Percentiles rank a stretch among this genome's conserved stretches.
These are phyloP conservation scores for Latrodectus geometricus DNA, from an alignment of 1,140 invertebrate genomes.

Conservation along the genomic window DNA sequence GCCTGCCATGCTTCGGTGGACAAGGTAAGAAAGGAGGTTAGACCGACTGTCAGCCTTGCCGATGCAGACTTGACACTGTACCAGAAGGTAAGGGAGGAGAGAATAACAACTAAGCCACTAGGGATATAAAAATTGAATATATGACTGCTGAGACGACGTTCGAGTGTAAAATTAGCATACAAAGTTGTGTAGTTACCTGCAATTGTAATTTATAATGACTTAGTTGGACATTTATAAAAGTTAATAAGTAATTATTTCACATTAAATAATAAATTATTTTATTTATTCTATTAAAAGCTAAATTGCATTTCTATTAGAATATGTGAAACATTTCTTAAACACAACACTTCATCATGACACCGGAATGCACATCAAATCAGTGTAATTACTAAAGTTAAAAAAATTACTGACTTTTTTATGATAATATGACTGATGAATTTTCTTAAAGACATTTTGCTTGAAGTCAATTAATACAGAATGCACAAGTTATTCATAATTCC, in stretches of 20 bases:
- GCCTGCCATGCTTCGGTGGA: conserved; percentile 63
- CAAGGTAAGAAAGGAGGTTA: conserved; percentile 64
- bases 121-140: conserved; percentile 63
- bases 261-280: background rate
- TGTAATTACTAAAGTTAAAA: too few species aligned
- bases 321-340: background rate
- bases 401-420: too few species aligned
- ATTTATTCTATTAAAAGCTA: background rate
- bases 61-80: conserved; percentile 69
- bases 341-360: too few species aligned
- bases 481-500: too few species aligned
- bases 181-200: conserved; percentile 60
- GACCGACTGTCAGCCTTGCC: conserved; percentile 67
- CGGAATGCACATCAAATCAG: too few species aligned
- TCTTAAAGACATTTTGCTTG: too few species aligned
- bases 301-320: background rate
- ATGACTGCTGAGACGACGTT: conserved; percentile 55
- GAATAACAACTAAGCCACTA: conserved; percentile 61
- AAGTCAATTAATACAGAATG: too few species aligned
- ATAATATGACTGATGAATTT: too few species aligned
- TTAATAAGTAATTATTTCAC: background rate
- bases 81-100: conserved; percentile 69
- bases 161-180: conserved; percentile 63
- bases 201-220: background rate
- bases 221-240: background rate